A percentile compares a stretch with the other conserved stretches of the same genome.
Evolutionary conservation across 2,888 invertebrate genomes (phyloP).

Genomic region (Troides oblongomaculatus): DNA sequence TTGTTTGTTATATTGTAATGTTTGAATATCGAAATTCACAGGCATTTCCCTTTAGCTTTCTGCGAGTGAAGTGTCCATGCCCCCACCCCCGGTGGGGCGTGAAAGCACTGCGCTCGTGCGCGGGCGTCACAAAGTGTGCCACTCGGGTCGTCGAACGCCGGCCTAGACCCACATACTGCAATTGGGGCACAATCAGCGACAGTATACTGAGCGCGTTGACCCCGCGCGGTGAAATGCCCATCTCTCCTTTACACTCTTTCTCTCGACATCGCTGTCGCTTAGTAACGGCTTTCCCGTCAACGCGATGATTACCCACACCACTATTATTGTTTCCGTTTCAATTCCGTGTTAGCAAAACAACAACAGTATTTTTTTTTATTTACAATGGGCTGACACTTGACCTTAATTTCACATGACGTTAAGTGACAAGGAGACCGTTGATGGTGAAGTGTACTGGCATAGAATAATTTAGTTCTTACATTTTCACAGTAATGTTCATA

Average conservation of each 20-base stretch:
- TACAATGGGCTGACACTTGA: too few species aligned
- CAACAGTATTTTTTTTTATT: neutral
- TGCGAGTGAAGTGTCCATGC: conserved; percentile 47
- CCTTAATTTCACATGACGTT: too few species aligned
- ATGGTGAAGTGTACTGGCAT: too few species aligned
- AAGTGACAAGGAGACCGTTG: too few species aligned
- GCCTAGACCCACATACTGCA: conserved; percentile 79
- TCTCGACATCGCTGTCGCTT: conserved; percentile 56
- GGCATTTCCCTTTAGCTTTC: conserved; percentile 66
- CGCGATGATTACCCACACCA: conserved; percentile 35
- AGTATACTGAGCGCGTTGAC: conserved; percentile 76
- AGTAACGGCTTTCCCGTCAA: conserved; percentile 64
- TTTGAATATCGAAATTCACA: conserved; percentile 9
- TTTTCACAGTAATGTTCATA: too few species aligned
- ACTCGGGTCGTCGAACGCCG: conserved; percentile 79
- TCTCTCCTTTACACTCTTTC: conserved; percentile 78
- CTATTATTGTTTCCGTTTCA: conserved; percentile 31
- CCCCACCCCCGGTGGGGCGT: conserved; percentile 67
- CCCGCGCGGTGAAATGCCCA: conserved; percentile 77
- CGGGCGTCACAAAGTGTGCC: conserved; percentile 74
- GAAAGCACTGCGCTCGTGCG: conserved; percentile 72
- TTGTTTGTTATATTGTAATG: neutral
- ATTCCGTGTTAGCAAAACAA: conserved; percentile 7
- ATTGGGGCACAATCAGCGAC: conserved; percentile 80
- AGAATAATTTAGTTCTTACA: too few species aligned